A percentile compares a stretch with the other conserved stretches of the same genome.
These are phyloP conservation scores for Nilaparvata lugens DNA, from an alignment of 1,140 invertebrate species.

Conservation along the genomic window DNA sequence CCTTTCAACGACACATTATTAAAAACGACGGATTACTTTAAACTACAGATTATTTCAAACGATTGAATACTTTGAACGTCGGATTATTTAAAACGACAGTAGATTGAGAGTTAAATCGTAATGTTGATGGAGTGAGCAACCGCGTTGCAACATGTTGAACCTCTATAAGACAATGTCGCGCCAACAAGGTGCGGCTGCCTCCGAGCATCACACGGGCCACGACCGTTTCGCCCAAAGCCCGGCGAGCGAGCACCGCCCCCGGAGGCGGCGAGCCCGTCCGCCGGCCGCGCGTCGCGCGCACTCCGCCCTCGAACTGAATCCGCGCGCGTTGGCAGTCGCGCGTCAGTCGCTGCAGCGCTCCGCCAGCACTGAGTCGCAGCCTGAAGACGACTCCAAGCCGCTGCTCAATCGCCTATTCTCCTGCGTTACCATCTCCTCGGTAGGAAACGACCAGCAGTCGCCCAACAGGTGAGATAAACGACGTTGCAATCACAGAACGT, in stretches of 20 bases:
- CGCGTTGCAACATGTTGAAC: slow-evolving; percentile 52
- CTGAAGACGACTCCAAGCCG: slow-evolving; percentile 40
- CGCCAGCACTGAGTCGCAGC: slow-evolving; percentile 34
- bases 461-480: too few species aligned
- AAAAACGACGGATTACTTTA: too few species aligned
- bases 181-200: neutral
- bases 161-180: slow-evolving; percentile 50
- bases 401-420: slow-evolving; percentile 50
- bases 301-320: slow-evolving; percentile 62
- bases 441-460: neutral
- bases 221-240: slow-evolving; percentile 31
- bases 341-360: slow-evolving; percentile 34
- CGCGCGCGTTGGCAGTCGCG: slow-evolving; percentile 50
- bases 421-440: slow-evolving; percentile 16
- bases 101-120: neutral
- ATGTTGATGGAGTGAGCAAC: neutral
- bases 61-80: too few species aligned
- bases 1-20: too few species aligned
- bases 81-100: too few species aligned
- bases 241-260: slow-evolving; percentile 32
- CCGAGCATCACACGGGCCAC: slow-evolving; percentile 23
- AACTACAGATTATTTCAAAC: too few species aligned
- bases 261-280: slow-evolving; percentile 35
- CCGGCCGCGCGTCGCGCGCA: slow-evolving; percentile 51
- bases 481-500: too few species aligned